phyloP scores from a whole-genome alignment of 1,140 invertebrate genomes.

The Drosophila athabasca region DNA sequence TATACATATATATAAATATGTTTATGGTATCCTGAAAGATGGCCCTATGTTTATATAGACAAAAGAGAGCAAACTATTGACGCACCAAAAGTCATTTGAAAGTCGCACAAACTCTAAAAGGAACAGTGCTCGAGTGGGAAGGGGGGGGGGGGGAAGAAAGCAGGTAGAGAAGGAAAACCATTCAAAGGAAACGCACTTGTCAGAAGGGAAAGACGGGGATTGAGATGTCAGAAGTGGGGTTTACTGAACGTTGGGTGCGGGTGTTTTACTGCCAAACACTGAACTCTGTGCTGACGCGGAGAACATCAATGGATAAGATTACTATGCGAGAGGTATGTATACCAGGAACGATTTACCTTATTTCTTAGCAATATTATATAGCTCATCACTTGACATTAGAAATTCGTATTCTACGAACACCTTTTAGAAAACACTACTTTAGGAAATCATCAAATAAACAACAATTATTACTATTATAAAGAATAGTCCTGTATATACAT shows the following conservation, averaged over 20 bases:
- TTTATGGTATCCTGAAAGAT: neutral
- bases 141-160: neutral
- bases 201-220: neutral
- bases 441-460: no score
- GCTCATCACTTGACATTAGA: no score
- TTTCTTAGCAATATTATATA: no score
- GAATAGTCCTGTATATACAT: no score
- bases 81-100: conserved; percentile 56
- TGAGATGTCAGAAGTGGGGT: conserved; percentile 2
- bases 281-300: neutral
- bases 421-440: no score
- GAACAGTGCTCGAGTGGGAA: neutral
- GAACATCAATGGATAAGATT: no score
- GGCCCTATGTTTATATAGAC: conserved; percentile 6
- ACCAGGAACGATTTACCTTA: no score
- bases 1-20: neutral
- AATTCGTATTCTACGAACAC: no score
- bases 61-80: conserved; percentile 30
- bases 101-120: conserved; percentile 39
- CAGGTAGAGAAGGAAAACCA: conserved; percentile 18
- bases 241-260: neutral
- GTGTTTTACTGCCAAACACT: no score
- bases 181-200: conserved; percentile 39
- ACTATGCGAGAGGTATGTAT: no score
- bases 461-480: no score